These are phyloP conservation scores for Sebastes kiyomatsui DNA, from an alignment of 2,797 vertebrate species.

Conservation along the genomic window DNA sequence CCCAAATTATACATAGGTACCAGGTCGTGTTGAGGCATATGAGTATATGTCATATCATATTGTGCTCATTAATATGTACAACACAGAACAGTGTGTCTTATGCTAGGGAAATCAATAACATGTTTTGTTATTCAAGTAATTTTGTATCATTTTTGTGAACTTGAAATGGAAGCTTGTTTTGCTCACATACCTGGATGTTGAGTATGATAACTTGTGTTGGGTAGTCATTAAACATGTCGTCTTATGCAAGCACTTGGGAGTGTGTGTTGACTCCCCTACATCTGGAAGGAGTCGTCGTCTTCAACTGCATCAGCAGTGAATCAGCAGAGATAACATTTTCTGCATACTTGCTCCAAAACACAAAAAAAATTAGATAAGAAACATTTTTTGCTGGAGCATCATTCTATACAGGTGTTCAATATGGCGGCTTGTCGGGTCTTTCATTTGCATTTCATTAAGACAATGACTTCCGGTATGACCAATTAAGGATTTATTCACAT, in stretches of 20 bases:
- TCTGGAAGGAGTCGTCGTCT: constrained; percentile 35
- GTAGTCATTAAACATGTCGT: constrained; percentile 10
- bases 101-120: background rate
- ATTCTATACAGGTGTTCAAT: constrained; percentile 1
- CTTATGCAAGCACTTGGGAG: constrained; percentile 19
- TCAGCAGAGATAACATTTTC: constrained; percentile 23
- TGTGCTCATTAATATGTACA: background rate
- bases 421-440: background rate
- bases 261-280: constrained; percentile 19
- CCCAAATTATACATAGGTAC: background rate
- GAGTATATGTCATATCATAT: background rate
- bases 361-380: background rate
- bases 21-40: background rate
- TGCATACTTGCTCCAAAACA: constrained; percentile 2
- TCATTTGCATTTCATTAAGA: background rate
- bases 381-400: background rate
- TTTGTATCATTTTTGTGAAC: background rate
- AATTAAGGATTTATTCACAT: background rate
- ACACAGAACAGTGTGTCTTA: background rate
- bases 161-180: background rate
- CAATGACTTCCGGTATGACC: background rate
- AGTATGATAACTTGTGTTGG: background rate
- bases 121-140: background rate
- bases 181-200: background rate
- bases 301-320: constrained; percentile 29